phyloP scores from a whole-genome alignment of 2,888 invertebrate genomes.

The Drosophila stalkeri region DNA sequence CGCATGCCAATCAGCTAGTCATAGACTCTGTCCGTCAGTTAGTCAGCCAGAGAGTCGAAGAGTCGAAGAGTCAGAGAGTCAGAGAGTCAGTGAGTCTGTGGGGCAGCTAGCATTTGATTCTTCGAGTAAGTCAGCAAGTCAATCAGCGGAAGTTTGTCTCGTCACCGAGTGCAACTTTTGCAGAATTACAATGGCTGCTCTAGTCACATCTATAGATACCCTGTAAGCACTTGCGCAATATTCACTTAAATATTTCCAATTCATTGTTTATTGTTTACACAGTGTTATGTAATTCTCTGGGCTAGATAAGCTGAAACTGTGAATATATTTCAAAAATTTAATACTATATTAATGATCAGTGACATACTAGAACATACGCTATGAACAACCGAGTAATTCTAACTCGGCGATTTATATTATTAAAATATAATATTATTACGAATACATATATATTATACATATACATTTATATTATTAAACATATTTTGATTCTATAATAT shows the following conservation, averaged over 20 bases:
- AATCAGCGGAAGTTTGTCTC: slow-evolving; percentile 57
- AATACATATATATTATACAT: too few relatives aligned
- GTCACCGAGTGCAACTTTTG: slow-evolving; percentile 41
- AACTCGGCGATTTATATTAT: too few relatives aligned
- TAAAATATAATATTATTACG: too few relatives aligned
- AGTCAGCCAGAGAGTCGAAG: slow-evolving; percentile 5
- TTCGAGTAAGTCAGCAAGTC: slow-evolving; percentile 67
- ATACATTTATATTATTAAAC: too few relatives aligned
- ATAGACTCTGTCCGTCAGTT: slow-evolving; percentile 15
- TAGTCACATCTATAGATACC: background rate
- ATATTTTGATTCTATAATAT: too few relatives aligned
- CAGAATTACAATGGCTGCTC: background rate
- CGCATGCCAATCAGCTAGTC: slow-evolving; percentile 38
- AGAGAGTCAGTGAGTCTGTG: background rate
- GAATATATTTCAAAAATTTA: background rate
- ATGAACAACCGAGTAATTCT: background rate
- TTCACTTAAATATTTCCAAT: background rate
- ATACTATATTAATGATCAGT: background rate
- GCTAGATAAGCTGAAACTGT: background rate
- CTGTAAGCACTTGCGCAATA: background rate
- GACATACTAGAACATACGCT: background rate
- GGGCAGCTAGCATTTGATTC: slow-evolving; percentile 39
- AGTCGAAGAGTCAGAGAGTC: slow-evolving; percentile 8
- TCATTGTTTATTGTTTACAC: background rate
- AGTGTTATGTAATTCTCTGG: background rate